Base-by-base conservation (phyloP, 2,113 vertebrate genomes). In the Oncorhynchus gorbuscha region DNA sequence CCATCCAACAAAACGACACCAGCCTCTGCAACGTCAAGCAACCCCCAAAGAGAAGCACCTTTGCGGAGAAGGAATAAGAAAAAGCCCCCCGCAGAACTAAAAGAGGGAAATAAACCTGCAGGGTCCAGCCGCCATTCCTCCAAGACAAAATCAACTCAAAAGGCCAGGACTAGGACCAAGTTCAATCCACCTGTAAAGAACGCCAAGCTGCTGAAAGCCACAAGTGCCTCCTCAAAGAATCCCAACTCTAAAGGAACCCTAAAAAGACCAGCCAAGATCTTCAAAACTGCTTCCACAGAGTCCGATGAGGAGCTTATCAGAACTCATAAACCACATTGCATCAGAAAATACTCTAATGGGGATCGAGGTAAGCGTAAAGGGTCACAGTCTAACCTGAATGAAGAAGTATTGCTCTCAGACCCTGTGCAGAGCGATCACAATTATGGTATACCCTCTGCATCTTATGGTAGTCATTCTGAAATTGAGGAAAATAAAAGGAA, bases 371-470 rank as follows among this genome's bases (percentile, higher is more conserved):
- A 86, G n/a, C 86, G 87, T 24, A 86, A 87, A 59, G 89, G 85
- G 58, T 62, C 39, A 0, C 18, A 71, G 2, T 68, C 72, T 71
- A 76, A 81, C 11, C 69, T 72, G 3, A 77, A 77, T 70, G 88
- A 88, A 18, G 72, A 83, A 24, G 75, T 11, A 55, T 84, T 66
- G 45, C 67, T 78, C 5, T 4, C 76, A 1, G 87, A 82, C 48
- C 79, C 78, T 7, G 69, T 92, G 65, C 91, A 92, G 49, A 87
- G 87, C 65, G 93, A 94, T 66, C 92, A 93, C 79, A 91, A 89
- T 76, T 93, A 93, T 58, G 92, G 92, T 49, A 80, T 83, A 85
- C 78, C 66, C 28, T 82, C 87, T 72, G 81, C 86, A 74, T 82
- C 68, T 32, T 39, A 72, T 62, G 74, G 59, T 32, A 65, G 48